Conservation (phyloP, 2,888 invertebrate species). For the Balanococcus diminutus region DNA sequence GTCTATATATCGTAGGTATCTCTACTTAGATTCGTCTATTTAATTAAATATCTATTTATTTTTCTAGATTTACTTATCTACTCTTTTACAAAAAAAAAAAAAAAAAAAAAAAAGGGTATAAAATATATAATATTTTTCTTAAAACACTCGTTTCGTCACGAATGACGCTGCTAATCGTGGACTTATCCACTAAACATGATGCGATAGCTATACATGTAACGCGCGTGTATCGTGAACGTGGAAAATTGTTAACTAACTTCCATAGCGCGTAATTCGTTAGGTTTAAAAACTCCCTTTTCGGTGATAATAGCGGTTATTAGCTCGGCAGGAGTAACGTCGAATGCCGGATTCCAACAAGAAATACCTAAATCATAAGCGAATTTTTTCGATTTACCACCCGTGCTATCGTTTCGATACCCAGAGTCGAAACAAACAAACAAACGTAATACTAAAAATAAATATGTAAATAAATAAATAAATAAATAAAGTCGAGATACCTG, state of each 20-base stretch:
- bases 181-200: not conserved
- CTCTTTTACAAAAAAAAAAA: not conserved
- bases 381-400: not conserved
- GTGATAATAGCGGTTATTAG: slow-evolving; percentile 94
- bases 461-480: no score
- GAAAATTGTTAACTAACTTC: slow-evolving; percentile 43
- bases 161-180: not conserved
- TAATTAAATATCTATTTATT: not conserved
- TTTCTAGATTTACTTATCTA: not conserved
- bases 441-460: not conserved
- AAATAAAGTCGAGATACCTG: no score
- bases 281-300: slow-evolving; percentile 84
- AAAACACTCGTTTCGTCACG: not conserved
- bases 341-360: slow-evolving; percentile 96
- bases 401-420: not conserved
- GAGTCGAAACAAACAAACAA: not conserved
- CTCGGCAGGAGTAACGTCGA: slow-evolving; percentile 93
- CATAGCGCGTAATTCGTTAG: slow-evolving; percentile 63
- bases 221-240: not conserved
- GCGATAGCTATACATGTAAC: not conserved
- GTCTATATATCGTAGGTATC: not conserved
- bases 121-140: no score
- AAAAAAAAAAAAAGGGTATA: not conserved
- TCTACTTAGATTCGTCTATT: not conserved
- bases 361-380: slow-evolving; percentile 70